Percentiles rank a stretch among this genome's conserved stretches.
Evolutionary conservation across 2,113 vertebrate species (phyloP).

Genomic region (Oxyruncus cristatus): DNA sequence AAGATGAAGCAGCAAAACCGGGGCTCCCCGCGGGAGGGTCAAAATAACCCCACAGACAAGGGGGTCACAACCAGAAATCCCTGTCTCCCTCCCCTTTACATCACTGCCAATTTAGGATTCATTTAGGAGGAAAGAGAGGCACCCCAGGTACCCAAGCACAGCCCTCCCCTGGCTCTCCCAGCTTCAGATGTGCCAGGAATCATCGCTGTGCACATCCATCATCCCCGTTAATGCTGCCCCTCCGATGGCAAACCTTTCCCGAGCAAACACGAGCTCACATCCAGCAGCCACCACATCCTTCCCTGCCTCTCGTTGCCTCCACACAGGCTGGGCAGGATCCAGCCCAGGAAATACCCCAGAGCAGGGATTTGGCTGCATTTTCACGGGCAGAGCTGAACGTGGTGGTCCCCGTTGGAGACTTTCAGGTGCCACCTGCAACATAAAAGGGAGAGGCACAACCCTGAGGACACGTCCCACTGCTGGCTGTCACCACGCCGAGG

Average conservation of each 20-base stretch:
- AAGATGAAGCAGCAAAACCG: fast-evolving
- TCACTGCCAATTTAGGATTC: background rate
- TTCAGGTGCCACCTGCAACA: background rate
- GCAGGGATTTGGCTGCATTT: background rate
- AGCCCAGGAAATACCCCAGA: fast-evolving
- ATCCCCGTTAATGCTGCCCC: background rate
- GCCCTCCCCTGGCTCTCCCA: background rate
- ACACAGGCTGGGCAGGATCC: background rate
- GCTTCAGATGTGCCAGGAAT: background rate
- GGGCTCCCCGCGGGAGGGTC: background rate
- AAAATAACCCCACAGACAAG: background rate
- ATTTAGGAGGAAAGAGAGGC: background rate
- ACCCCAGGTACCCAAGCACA: background rate
- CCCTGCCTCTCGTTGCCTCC: background rate
- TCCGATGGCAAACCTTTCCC: fast-evolving
- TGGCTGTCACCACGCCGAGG: background rate
- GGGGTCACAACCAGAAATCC: background rate
- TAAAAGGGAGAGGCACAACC: background rate
- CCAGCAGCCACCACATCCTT: background rate
- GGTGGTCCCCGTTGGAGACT: fast-evolving
- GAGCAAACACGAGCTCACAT: background rate
- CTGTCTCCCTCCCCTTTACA: background rate
- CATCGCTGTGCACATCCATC: background rate
- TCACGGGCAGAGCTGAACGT: fast-evolving
- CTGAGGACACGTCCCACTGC: fast-evolving